Evolutionary conservation across 2,888 invertebrate species (phyloP).

Genomic region (Tortrix viridana): DNA sequence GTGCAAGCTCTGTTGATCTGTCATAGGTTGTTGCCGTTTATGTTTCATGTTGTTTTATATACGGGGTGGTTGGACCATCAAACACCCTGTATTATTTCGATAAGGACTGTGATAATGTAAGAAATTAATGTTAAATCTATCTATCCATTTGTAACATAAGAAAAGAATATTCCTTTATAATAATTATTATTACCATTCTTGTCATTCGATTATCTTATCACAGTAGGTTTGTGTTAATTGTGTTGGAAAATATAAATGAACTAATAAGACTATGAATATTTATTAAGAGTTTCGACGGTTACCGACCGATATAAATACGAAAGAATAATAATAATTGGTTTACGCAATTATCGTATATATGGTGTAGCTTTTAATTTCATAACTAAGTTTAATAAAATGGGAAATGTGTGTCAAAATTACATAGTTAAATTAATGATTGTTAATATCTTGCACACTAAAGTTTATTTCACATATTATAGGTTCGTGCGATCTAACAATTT

Average conservation of each 20-base stretch:
- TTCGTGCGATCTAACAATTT: slow-evolving; percentile 19
- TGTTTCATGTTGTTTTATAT: slow-evolving; percentile 16
- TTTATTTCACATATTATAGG: slow-evolving; percentile 6
- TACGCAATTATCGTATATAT: neutral
- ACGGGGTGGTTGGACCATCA: too few relatives aligned
- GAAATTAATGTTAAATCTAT: slow-evolving; percentile 39
- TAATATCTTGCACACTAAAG: neutral
- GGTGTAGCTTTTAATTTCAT: slow-evolving; percentile 13
- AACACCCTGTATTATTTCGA: slow-evolving; percentile 7
- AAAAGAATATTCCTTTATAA: slow-evolving; percentile 11
- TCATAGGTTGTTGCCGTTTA: slow-evolving; percentile 7
- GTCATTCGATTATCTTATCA: slow-evolving; percentile 21
- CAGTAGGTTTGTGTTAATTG: slow-evolving; percentile 8
- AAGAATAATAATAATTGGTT: neutral
- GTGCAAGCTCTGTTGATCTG: neutral
- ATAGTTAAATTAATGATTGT: slow-evolving; percentile 14
- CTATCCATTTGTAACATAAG: slow-evolving; percentile 30
- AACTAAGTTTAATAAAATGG: slow-evolving; percentile 1
- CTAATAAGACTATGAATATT: too few relatives aligned
- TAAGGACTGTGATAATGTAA: slow-evolving; percentile 59
- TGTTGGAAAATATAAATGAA: neutral
- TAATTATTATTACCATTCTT: slow-evolving; percentile 4
- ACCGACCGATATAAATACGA: too few relatives aligned
- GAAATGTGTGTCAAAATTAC: slow-evolving; percentile 19
- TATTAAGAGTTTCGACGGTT: too few relatives aligned